Conservation (phyloP, 2,797 vertebrate species). For the Propithecus deckenii region DNA sequence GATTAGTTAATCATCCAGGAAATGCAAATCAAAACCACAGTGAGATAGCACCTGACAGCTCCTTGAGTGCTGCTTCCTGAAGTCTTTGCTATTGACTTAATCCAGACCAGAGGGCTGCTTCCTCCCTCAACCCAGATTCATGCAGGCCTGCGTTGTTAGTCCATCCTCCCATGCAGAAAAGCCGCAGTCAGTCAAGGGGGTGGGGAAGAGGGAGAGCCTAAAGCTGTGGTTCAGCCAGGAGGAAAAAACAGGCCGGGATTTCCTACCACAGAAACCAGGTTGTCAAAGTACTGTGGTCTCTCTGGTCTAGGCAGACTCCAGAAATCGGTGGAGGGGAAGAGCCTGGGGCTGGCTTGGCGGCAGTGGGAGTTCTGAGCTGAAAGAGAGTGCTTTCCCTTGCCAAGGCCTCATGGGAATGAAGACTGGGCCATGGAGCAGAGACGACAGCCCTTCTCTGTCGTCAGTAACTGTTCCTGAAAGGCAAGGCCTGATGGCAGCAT, state of each 20-base stretch:
- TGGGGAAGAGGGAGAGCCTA: background rate
- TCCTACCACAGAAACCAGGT: background rate
- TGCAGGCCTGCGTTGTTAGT: fast-evolving
- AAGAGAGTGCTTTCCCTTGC: background rate
- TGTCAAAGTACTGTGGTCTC: background rate
- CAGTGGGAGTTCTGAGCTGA: background rate
- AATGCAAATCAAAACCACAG: background rate
- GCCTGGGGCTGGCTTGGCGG: background rate
- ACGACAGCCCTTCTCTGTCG: background rate
- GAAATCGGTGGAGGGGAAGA: background rate
- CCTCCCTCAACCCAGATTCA: background rate
- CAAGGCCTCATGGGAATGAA: background rate
- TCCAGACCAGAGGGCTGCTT: background rate
- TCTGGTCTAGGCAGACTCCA: background rate
- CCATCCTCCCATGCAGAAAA: background rate
- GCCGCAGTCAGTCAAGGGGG: no score
- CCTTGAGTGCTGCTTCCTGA: background rate
- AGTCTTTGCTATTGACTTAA: background rate
- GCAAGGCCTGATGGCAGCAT: background rate
- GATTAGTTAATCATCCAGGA: background rate
- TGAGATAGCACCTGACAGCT: background rate
- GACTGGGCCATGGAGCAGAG: no score
- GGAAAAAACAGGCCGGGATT: background rate
- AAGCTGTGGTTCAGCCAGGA: background rate
- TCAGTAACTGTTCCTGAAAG: background rate